Evolutionary conservation across 1,140 invertebrate genomes (phyloP).

Genomic region (Heliothis virescens): DNA sequence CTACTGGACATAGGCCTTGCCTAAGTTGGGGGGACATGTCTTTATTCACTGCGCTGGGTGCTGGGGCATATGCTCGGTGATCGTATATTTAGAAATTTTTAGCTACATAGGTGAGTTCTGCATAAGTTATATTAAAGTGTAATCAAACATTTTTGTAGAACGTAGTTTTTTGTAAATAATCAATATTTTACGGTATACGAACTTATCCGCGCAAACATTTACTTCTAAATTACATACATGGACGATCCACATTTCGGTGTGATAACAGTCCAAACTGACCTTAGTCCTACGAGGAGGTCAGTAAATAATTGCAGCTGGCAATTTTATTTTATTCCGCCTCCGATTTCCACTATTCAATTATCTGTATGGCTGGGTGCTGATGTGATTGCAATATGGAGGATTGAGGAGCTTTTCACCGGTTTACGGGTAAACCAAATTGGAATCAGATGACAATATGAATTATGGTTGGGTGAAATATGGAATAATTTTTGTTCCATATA

Average conservation of each 20-base stretch:
- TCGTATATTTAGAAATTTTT: no score
- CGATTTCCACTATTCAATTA: conserved; percentile 46
- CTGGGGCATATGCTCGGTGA: no score
- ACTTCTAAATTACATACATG: no score
- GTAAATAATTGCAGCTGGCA: conserved; percentile 40
- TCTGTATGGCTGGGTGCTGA: conserved; percentile 22
- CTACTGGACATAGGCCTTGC: no score
- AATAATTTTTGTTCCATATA: no score
- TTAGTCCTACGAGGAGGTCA: conserved; percentile 32
- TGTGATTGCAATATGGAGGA: conserved; percentile 13
- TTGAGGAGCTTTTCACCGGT: conserved; percentile 5
- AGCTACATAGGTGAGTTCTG: no score
- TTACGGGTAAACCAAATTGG: conserved; percentile 6
- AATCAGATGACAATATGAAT: background rate
- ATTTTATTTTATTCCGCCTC: conserved; percentile 38
- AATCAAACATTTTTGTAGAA: no score
- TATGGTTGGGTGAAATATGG: background rate
- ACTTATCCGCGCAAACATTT: no score
- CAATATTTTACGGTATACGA: no score
- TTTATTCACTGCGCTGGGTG: no score
- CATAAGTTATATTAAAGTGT: background rate
- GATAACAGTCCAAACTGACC: conserved; percentile 7
- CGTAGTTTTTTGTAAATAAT: no score
- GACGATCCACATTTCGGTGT: background rate
- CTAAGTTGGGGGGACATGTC: no score